These are phyloP conservation scores for Chascanopsetta lugubris DNA, from an alignment of 2,113 vertebrate species.

Conservation along the genomic window DNA sequence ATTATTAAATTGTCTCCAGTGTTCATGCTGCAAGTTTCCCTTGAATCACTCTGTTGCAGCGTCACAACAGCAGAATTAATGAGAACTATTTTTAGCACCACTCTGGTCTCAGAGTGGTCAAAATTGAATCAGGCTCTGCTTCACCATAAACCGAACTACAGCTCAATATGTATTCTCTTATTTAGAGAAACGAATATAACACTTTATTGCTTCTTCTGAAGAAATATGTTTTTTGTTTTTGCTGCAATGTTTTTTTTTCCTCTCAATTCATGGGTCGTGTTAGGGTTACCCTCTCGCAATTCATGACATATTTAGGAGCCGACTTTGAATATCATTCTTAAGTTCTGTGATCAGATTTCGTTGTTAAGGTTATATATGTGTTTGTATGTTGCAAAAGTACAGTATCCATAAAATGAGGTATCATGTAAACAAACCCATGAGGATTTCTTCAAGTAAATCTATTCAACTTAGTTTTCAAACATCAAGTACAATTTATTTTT, in stretches of 20 bases:
- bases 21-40: slow-evolving; percentile 63
- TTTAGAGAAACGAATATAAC: slow-evolving; percentile 37
- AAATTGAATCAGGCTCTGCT: slow-evolving; percentile 71
- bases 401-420: too few species aligned
- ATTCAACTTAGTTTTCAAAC: background rate
- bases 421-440: too few species aligned
- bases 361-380: too few species aligned
- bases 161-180: slow-evolving; percentile 53
- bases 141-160: slow-evolving; percentile 58
- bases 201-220: slow-evolving; percentile 33
- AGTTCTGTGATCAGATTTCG: background rate
- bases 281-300: slow-evolving; percentile 3
- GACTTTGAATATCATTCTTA: background rate
- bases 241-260: slow-evolving; percentile 23
- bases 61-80: slow-evolving; percentile 77
- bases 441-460: too few species aligned
- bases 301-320: background rate
- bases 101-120: slow-evolving; percentile 64
- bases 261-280: background rate
- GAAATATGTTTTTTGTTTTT: slow-evolving; percentile 54
- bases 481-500: background rate
- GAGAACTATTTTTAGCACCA: slow-evolving; percentile 72
- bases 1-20: slow-evolving; percentile 59
- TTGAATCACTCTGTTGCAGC: slow-evolving; percentile 73
- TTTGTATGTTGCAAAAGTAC: too few species aligned